Base-by-base conservation (phyloP, 2,113 vertebrate genomes). In the Anolis carolinensis region DNA sequence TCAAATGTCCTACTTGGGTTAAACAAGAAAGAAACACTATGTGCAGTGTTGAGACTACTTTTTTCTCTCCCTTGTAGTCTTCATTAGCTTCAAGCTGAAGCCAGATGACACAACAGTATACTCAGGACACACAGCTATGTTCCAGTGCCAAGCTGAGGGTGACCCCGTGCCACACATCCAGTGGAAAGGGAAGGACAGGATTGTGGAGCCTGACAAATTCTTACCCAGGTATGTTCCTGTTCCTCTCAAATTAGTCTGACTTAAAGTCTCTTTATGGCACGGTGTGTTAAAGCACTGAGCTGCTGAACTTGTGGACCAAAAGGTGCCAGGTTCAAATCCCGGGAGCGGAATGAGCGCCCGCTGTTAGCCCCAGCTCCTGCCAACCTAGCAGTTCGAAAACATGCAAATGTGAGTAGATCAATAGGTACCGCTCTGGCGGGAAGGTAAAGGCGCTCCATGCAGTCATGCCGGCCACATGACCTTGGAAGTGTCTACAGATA, bases 101-200 rank as follows among this genome's bases (percentile, higher is more conserved):
- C 99, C 99, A 0, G 98, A 99, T 92, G 97, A 97, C 76, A 99
- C 97, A 0, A 99, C 98, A 0, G 98, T 99, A 90, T 99, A 99
- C 94, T 98, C 98, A 92, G 99, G 99, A 7, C 97, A 99, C 95
- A 97, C 97, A 0, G 98, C 99, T n/a, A 94, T 98, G 91, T 97
- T 99, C 88, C 98, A 98, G 94, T 99, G 99, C 81, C 98, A 99
- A 97, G 98, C 98, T 50, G 96, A 96, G 4, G 98, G 98, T 0
- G 97, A 99, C 91, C 99, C 99, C 0, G 83, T 97, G 83, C 99
- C 99, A 0, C 97, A 97, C 88, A 97, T 99, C 90, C 98, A 99
- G 91, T 99, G 99, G 99, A 98, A 98, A 87, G 96, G 97, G 81
- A 99, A 98, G 90, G 98, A 99, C 92, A 98, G 97, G 86, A 96